These are phyloP conservation scores for Cosmia trapezina DNA, from an alignment of 2,888 invertebrate genomes.

Conservation along the genomic window DNA sequence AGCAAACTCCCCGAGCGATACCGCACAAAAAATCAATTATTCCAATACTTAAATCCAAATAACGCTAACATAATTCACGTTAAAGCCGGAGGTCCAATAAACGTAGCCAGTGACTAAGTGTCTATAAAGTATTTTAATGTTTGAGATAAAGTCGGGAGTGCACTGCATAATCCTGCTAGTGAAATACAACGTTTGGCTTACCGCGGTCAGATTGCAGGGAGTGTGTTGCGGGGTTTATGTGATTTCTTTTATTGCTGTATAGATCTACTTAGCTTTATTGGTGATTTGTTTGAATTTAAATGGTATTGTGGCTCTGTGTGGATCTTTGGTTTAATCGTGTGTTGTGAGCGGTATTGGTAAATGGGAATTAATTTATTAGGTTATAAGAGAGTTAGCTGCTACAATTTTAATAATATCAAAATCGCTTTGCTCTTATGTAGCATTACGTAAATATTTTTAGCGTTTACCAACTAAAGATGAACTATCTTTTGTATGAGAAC, in stretches of 20 bases:
- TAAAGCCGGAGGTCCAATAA: conserved; percentile 57
- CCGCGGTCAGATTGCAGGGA: conserved; percentile 60
- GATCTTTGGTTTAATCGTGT: conserved; percentile 29
- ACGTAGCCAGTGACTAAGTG: conserved; percentile 63
- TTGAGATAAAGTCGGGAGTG: conserved; percentile 73
- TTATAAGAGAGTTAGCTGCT: background rate
- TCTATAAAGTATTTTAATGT: conserved; percentile 80
- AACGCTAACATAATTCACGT: conserved; percentile 50
- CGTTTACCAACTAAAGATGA: background rate
- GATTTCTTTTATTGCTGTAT: conserved; percentile 68
- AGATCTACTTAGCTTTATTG: conserved; percentile 57
- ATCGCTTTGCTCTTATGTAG: background rate
- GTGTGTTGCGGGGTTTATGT: conserved; percentile 67
- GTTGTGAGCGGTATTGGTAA: background rate
- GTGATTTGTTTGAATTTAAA: conserved; percentile 50
- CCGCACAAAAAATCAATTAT: conserved; percentile 58
- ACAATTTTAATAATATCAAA: background rate
- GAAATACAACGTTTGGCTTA: conserved; percentile 71
- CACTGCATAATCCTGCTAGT: conserved; percentile 63
- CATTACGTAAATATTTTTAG: background rate
- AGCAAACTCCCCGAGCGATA: conserved; percentile 14
- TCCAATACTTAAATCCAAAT: conserved; percentile 53
- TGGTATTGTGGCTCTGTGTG: conserved; percentile 30
- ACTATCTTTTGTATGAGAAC: background rate
- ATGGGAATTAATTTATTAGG: background rate